phyloP scores from a whole-genome alignment of 1,140 invertebrate genomes.

The Nasonia vitripennis region DNA sequence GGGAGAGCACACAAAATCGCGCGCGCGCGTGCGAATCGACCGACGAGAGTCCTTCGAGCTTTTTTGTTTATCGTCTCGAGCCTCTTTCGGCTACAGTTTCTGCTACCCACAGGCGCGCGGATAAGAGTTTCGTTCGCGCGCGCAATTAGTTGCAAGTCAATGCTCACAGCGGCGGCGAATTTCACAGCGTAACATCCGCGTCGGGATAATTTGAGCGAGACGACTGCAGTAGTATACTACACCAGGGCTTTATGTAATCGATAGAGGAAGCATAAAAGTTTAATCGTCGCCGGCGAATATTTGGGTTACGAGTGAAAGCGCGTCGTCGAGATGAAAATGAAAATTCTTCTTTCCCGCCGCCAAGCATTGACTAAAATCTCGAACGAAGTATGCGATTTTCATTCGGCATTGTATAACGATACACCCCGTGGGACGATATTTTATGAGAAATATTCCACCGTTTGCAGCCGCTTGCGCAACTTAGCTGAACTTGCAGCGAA shows the following conservation, averaged over 20 bases:
- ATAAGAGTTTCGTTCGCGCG: background rate
- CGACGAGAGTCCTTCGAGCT: background rate
- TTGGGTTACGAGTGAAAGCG: background rate
- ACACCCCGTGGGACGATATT: background rate
- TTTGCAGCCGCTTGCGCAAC: background rate
- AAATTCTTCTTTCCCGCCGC: background rate
- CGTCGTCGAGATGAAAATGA: background rate
- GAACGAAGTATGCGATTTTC: background rate
- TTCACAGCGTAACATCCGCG: background rate
- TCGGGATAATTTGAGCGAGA: background rate
- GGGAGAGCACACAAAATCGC: conserved; percentile 11
- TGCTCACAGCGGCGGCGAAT: background rate
- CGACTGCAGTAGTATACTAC: background rate
- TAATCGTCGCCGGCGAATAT: background rate
- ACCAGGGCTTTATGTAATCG: background rate
- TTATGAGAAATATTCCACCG: background rate
- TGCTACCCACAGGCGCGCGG: too few relatives aligned
- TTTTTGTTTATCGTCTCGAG: conserved; percentile 26
- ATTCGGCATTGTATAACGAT: conserved; percentile 18
- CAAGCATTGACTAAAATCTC: background rate
- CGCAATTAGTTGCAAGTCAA: background rate
- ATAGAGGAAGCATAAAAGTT: conserved; percentile 4
- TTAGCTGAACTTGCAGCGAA: background rate
- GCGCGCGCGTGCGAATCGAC: background rate
- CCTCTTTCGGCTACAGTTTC: background rate